Percentiles rank a stretch among this genome's conserved stretches.
Conservation (phyloP, 2,797 vertebrate genomes). For the Fistularia commersonii region DNA sequence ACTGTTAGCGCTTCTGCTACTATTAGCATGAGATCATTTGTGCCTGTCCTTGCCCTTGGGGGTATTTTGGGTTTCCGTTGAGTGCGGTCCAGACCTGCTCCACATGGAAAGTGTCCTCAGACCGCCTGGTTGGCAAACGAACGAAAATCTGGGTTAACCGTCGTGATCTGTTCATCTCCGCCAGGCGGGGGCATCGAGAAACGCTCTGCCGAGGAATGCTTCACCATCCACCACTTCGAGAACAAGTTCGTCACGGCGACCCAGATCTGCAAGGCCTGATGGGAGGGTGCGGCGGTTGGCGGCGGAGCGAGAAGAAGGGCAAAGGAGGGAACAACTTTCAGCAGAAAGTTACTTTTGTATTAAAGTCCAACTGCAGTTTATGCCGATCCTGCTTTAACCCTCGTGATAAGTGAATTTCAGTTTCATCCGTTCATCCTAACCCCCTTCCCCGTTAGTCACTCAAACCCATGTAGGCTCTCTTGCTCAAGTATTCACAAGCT, state of each 20-base stretch:
- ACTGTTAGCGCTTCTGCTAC: too few species aligned
- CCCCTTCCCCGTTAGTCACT: constrained; percentile 17
- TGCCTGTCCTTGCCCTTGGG: too few species aligned
- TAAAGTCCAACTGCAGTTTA: constrained; percentile 43
- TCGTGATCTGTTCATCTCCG: constrained; percentile 7
- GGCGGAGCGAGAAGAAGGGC: not conserved
- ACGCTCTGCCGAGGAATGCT: constrained; percentile 84
- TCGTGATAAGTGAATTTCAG: constrained; percentile 57
- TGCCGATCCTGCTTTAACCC: constrained; percentile 54
- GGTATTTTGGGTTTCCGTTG: too few species aligned
- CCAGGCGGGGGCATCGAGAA: constrained; percentile 83
- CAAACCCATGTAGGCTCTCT: constrained; percentile 23
- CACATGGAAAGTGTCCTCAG: too few species aligned
- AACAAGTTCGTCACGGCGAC: constrained; percentile 91
- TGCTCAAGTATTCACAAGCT: constrained; percentile 37
- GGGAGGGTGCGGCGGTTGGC: constrained; percentile 8
- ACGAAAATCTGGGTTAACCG: not conserved
- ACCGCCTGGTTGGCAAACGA: too few species aligned
- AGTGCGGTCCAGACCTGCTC: too few species aligned
- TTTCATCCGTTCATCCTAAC: constrained; percentile 39
- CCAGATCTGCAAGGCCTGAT: constrained; percentile 86
- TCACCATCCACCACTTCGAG: constrained; percentile 89
- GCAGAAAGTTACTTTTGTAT: constrained; percentile 63
- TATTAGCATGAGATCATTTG: too few species aligned
- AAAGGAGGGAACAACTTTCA: constrained; percentile 37